These are phyloP conservation scores for Zaprionus ornatus DNA, from an alignment of 1,140 invertebrate genomes.

Conservation along the genomic window DNA sequence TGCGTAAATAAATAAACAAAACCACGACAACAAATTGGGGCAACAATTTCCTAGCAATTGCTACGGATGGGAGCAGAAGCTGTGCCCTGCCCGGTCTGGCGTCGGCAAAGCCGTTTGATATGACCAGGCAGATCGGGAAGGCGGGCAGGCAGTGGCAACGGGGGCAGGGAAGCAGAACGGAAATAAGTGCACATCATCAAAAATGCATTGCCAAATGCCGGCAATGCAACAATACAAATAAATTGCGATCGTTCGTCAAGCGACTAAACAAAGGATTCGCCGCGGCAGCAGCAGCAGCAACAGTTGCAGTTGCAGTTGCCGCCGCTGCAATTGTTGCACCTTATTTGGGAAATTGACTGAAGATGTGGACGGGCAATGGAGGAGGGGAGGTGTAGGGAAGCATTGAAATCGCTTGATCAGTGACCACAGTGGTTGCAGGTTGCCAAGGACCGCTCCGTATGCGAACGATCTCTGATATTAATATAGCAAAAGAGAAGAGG, in stretches of 20 bases:
- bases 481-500: background rate
- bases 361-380: conserved; percentile 14
- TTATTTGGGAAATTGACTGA: conserved; percentile 73
- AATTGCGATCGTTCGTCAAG: conserved; percentile 81
- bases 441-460: background rate
- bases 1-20: conserved; percentile 77
- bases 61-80: conserved; percentile 8
- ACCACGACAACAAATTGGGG: conserved; percentile 50
- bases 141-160: no score
- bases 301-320: conserved; percentile 21
- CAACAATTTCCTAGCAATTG: conserved; percentile 53
- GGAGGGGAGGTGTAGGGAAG: background rate
- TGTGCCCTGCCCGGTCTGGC: background rate
- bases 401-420: conserved; percentile 1
- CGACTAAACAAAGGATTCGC: conserved; percentile 65
- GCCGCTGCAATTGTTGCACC: conserved; percentile 72
- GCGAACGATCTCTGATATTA: background rate
- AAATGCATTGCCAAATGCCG: conserved; percentile 75
- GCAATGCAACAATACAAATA: conserved; percentile 81
- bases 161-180: background rate
- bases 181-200: conserved; percentile 73
- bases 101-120: conserved; percentile 69
- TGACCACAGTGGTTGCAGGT: conserved; percentile 49
- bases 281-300: conserved; percentile 28
- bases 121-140: background rate